Base-by-base conservation (phyloP, 1,140 invertebrate species). In the Goniozus legneri region DNA sequence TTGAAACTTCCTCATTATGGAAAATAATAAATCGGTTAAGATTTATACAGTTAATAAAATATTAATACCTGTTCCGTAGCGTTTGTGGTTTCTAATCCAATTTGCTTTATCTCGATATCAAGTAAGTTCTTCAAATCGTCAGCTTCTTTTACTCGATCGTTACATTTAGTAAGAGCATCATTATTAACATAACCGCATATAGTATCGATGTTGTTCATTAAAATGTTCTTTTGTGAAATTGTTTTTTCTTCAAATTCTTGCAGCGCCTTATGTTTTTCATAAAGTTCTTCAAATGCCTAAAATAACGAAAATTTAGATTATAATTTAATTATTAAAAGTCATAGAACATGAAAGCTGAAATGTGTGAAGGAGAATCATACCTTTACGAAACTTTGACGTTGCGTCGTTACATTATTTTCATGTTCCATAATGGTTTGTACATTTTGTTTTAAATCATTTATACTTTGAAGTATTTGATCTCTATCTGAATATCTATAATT, bases 61-160 rank as follows among this genome's bases (percentile, higher is more conserved):
- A 35, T 51, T 40, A 14, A 46, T 62, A 71, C 70, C 48, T 69
- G 34, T 52, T 68, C 42, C 4, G 65, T 51, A 8, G 43, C 37
- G 30, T 49, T 42, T 32, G 30, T 37, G 40, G 67, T 20, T 42
- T 63, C 58, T 6, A 38, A 49, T 49, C 60, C 59, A n/a, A 73
- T 59, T n/a, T n/a, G n/a, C n/a, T n/a, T n/a, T n/a, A n/a, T n/a
- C n/a, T n/a, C n/a, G n/a, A n/a, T n/a, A n/a, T n/a, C n/a, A n/a
- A n/a, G n/a, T n/a, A n/a, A n/a, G n/a, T n/a, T n/a, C n/a, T n/a
- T n/a, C n/a, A 19, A 42, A 20, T 52, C 43, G 12, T 67, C 44
- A 13, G 57, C 22, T 8, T 34, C 37, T 44, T 64, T 45, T 34
- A 67, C n/a, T n/a, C n/a, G n/a, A n/a, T n/a, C n/a, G n/a, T n/a